Conservation (phyloP, 2,888 invertebrate genomes). For the Clepsis dumicolana region DNA sequence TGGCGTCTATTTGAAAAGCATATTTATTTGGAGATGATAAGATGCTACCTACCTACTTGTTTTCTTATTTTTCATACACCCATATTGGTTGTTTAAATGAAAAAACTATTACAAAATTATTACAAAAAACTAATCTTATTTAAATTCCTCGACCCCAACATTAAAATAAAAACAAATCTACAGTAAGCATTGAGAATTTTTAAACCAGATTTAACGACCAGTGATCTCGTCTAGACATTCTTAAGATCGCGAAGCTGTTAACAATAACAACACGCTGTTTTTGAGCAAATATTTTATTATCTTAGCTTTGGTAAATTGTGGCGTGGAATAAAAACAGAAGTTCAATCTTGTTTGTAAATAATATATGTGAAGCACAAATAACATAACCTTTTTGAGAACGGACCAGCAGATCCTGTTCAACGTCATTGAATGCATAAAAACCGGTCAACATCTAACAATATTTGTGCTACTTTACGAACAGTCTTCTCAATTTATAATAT, state of each 20-base stretch:
- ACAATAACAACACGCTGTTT: not conserved
- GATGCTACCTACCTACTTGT: too few species aligned
- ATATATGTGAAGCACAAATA: not conserved
- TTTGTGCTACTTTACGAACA: too few species aligned
- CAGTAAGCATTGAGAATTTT: not conserved
- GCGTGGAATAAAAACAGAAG: not conserved
- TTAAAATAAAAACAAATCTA: not conserved
- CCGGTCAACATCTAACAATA: too few species aligned
- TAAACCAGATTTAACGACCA: not conserved
- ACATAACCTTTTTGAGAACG: not conserved
- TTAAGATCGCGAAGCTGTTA: not conserved
- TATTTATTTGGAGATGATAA: too few species aligned
- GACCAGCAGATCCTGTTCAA: not conserved
- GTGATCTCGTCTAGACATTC: not conserved
- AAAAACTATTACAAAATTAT: too few species aligned
- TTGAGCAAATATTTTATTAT: conserved; percentile 4
- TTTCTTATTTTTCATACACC: too few species aligned
- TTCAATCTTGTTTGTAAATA: not conserved
- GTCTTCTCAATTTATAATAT: too few species aligned
- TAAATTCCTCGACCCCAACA: not conserved
- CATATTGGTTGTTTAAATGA: too few species aligned
- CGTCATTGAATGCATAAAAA: too few species aligned
- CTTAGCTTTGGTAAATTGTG: not conserved
- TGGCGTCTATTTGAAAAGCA: too few species aligned
- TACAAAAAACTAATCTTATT: not conserved